Conservation (phyloP, 2,113 vertebrate genomes). For the Bothrops jararaca region DNA sequence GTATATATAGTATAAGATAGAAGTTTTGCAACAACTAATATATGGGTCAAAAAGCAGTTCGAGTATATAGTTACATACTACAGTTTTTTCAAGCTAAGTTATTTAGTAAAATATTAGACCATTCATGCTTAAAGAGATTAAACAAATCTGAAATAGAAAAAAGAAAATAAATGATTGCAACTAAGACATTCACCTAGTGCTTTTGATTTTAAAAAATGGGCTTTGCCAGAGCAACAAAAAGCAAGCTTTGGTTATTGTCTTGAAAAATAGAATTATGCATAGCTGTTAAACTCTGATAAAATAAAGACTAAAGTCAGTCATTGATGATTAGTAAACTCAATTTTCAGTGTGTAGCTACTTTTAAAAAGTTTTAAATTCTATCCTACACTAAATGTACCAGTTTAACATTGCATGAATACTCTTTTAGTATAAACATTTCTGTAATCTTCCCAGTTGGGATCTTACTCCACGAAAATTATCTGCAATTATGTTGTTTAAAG, state of each 20-base stretch:
- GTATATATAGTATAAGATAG: background rate
- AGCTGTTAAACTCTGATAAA: conserved; percentile 58
- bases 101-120: background rate
- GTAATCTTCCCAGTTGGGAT: conserved; percentile 25
- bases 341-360: conserved; percentile 23
- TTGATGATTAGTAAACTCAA: conserved; percentile 40
- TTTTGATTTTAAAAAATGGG: conserved; percentile 5
- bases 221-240: background rate
- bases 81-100: conserved; percentile 33
- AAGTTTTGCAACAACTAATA: background rate
- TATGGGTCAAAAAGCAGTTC: conserved; percentile 13
- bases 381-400: background rate
- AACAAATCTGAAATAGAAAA: conserved; percentile 38
- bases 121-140: conserved; percentile 30
- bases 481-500: conserved; percentile 17
- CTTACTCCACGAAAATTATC: background rate
- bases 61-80: background rate
- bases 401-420: conserved; percentile 27
- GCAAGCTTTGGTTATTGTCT: conserved; percentile 47
- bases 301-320: conserved; percentile 44
- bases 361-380: conserved; percentile 26
- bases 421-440: background rate
- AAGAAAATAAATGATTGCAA: conserved; percentile 45
- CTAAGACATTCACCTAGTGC: conserved; percentile 10
- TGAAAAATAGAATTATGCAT: conserved; percentile 62